Conservation (phyloP, 2,888 invertebrate species). For the Andrena bicolor region DNA sequence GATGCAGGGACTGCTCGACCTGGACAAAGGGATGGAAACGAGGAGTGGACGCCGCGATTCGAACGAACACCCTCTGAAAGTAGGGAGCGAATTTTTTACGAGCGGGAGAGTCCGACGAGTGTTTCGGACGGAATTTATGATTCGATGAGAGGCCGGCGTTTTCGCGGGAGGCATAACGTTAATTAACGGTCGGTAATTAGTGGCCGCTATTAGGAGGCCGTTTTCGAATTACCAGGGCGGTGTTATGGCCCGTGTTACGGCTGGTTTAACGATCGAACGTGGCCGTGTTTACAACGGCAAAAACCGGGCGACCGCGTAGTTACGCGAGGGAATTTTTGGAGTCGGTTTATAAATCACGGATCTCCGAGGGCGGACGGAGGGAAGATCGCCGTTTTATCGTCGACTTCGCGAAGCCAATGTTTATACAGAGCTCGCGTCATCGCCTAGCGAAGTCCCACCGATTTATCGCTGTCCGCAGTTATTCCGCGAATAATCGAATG, state of each 20-base stretch:
- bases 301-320: constrained; percentile 4
- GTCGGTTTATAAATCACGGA: not conserved
- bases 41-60: not conserved
- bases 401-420: not conserved
- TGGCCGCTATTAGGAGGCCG: constrained; percentile 10
- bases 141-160: not conserved
- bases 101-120: not conserved
- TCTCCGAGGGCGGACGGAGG: not conserved
- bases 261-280: constrained; percentile 8
- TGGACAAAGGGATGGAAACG: not conserved
- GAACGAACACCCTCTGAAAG: too few relatives aligned
- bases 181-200: constrained; percentile 48
- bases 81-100: not conserved
- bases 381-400: not conserved
- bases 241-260: constrained; percentile 3
- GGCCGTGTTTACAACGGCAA: not conserved
- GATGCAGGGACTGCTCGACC: not conserved
- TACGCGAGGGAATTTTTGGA: constrained; percentile 19
- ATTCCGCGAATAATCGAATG: constrained; percentile 31
- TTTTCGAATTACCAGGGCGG: constrained; percentile 33
- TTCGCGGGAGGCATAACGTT: not conserved
- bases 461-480: constrained; percentile 13
- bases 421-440: constrained; percentile 11
- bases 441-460: not conserved
- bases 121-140: constrained; percentile 7